phyloP scores from a whole-genome alignment of 2,113 vertebrate genomes.

The Microcebus griseorufus region DNA sequence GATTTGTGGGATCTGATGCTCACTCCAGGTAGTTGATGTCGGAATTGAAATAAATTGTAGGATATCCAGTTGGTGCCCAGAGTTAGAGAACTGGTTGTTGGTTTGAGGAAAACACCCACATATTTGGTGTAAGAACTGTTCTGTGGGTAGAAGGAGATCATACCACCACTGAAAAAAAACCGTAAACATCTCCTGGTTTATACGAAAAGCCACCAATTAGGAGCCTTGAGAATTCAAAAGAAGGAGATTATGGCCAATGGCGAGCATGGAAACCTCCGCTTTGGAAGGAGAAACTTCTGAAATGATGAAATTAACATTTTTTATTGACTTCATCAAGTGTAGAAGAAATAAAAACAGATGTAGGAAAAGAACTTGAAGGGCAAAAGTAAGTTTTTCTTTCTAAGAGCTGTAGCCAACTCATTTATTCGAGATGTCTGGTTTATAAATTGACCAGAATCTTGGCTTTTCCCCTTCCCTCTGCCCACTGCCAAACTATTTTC shows the following conservation, averaged over 20 bases:
- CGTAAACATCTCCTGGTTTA: not conserved
- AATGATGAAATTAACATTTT: not conserved
- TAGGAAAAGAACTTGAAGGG: conserved; percentile 47
- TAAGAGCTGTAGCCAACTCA: conserved; percentile 22
- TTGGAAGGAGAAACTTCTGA: not conserved
- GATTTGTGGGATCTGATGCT: not conserved
- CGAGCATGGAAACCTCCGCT: not conserved
- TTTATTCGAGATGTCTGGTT: conserved; percentile 63
- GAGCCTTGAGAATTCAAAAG: not conserved
- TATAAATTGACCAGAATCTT: conserved; percentile 49
- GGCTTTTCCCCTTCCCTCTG: conserved; percentile 39
- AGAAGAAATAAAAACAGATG: conserved; percentile 62
- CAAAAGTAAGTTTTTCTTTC: not conserved
- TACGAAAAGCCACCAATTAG: conserved; percentile 1
- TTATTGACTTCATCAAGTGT: not conserved
- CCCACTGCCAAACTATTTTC: conserved; percentile 64
- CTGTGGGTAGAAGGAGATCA: not conserved
- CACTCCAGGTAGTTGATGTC: not conserved
- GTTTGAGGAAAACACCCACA: not conserved
- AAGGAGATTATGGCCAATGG: not conserved
- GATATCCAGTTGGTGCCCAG: not conserved
- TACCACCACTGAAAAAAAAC: not conserved
- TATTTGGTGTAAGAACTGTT: not conserved
- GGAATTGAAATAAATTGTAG: not conserved
- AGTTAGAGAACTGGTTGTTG: not conserved